Base-by-base conservation (phyloP, 2,888 invertebrate species). In the Anagyrus pseudococci region DNA sequence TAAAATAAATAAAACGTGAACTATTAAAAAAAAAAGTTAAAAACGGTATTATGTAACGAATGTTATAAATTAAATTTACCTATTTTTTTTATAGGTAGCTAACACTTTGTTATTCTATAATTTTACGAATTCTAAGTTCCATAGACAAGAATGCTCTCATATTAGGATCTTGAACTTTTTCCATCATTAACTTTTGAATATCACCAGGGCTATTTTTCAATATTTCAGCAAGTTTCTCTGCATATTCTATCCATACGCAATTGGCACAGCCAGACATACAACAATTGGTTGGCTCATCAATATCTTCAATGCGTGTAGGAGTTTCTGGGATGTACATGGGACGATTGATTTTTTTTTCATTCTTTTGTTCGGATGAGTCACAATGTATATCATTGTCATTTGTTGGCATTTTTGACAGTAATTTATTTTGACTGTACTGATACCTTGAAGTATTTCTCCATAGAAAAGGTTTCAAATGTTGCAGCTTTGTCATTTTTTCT, bases 231-330 rank as follows among this genome's bases (percentile, higher is more conserved):
- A 96, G 73, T 22, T 90, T 87, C 72, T 94, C 91, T 0, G 94
- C 96, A 84, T 96, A 96, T 17, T 89, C 87, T 55, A 97, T 88
- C 90, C 93, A 96, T 4, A 97, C 96, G 79, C 97, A 97, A 81
- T 95, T 96, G 0, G 90, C 85, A 82, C 97, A 97, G 0, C 96
- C 96, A 0, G 94, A 92, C 87, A 91, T 91, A 75, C 96, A 97
- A 79, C 96, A 97, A 25, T 87, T 89, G 2, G 92, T 91, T 0
- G 96, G 96, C 17, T 87, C 84, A 0, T 86, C 84, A 73, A 86
- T 86, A 70, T 90, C 89, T 19, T 85, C 81, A 13, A 82, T 10
- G 8, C n/a, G 49, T n/a, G 22, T 13, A 7, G 62, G 56, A 26
- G 19, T 6, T 19, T 64, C 60, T 23, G 64, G 64, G 15, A 23